Evolutionary conservation across 92 coral and sea anemone genomes (phyloP), one percentile per base, ranked within the genome.

Genomic region (Phenganax subtilis): DNA sequence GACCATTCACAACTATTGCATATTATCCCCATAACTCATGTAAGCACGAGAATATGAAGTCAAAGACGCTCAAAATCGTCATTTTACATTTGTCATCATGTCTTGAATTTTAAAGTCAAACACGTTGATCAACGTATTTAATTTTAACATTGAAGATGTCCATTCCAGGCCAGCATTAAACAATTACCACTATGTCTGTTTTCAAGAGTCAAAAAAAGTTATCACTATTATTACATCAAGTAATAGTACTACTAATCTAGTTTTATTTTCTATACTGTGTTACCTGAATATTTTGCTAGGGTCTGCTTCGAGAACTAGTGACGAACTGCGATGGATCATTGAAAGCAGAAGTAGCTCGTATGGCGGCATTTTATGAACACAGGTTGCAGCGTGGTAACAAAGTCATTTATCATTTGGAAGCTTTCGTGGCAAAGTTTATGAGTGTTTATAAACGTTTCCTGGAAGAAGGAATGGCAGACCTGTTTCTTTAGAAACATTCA

Each of bases 341-440:
- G 17, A 94, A 94, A 62, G 90, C 98, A 15, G 98, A 94, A 74
- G 97, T 90, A 4, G 90, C 94, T 14, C 90, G 88, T 75, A 84
- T 94, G 87, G 98, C 97, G 14, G 98, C 98, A 17, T 88, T 87
- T 81, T 94, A 94, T 27, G 98, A 94, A 75, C 98, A 94, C 84
- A 87, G 98, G 63, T 81, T 94, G 80, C 92, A 90, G 76, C 97
- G 89, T 56, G 98, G 98, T 12, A 94, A 87, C 86, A 94, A 94
- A 64, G 92, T 91, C 65, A 92, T 94, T 76, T 94, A 94, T 51
- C 98, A 94, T 77, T 86, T 94, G 44, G 97, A 94, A 81, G 98
- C 98, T 16, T 92, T 94, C 77, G 97, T 94, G 4, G 98, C 98
- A 27, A 94, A 94, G 81, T 94, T 94, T 60, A 94, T 94, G 98